Percentiles rank a stretch among this genome's conserved stretches.
These are phyloP conservation scores for Lycocorax pyrrhopterus DNA, from an alignment of 2,113 vertebrate species.

Conservation along the genomic window DNA sequence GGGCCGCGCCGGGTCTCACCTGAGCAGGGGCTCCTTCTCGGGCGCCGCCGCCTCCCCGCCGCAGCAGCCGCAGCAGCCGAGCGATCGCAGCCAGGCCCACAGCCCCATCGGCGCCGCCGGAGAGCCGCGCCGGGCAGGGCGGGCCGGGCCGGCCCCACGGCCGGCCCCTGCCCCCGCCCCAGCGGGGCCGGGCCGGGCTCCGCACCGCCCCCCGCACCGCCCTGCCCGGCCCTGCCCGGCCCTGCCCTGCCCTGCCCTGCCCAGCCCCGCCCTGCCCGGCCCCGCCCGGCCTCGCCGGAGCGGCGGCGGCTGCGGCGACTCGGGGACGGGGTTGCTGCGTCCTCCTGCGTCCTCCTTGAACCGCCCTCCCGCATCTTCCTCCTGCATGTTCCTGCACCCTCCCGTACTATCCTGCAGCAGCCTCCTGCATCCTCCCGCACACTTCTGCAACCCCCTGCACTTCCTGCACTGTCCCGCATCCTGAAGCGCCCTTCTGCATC, in stretches of 20 bases:
- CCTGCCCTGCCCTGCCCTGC: not conserved
- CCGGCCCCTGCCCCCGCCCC: not conserved
- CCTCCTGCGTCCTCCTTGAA: not conserved
- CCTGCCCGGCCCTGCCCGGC: too few species aligned
- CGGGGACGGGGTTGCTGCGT: not conserved
- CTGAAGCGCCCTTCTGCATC: too few species aligned
- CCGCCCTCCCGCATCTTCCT: not conserved
- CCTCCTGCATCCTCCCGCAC: not conserved
- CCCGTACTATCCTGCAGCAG: not conserved
- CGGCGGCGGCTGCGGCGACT: not conserved
- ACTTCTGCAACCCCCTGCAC: too few species aligned
- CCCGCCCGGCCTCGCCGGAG: too few species aligned
- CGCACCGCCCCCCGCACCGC: not conserved
- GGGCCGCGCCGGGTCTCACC: not conserved
- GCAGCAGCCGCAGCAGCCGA: slow-evolving; percentile 28
- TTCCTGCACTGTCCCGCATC: not conserved
- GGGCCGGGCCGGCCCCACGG: not conserved
- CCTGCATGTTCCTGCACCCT: not conserved
- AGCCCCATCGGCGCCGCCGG: not conserved
- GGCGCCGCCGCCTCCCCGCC: not conserved
- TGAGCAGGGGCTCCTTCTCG: slow-evolving; percentile 48
- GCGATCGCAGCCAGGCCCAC: not conserved
- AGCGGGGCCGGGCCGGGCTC: not conserved
- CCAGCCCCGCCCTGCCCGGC: accelerated
- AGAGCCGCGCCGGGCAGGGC: not conserved